phyloP scores from a whole-genome alignment of 1,140 invertebrate species.

The Copidosoma floridanum region DNA sequence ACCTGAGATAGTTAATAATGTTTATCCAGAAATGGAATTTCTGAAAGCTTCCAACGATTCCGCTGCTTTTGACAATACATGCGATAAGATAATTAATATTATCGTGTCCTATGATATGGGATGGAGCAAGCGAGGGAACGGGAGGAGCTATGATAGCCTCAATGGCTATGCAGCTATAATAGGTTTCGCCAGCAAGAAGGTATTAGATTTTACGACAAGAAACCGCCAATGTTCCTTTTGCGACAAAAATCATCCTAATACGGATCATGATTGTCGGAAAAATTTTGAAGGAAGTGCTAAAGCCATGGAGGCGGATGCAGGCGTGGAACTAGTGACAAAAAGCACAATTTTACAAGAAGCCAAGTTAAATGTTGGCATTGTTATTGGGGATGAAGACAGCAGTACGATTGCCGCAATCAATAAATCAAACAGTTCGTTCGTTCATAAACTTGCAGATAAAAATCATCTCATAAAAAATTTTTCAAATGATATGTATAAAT shows the following conservation, averaged over 20 bases:
- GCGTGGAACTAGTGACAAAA: constrained; percentile 1
- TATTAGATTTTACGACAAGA: constrained; percentile 10
- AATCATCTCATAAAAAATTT: too few relatives aligned
- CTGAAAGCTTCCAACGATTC: neutral
- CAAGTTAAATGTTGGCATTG: constrained; percentile 3
- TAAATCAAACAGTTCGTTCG: neutral
- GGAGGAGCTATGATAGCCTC: too few relatives aligned
- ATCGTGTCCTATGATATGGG: too few relatives aligned
- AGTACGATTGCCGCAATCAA: neutral
- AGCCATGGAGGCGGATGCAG: constrained; percentile 14
- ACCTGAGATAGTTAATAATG: neutral
- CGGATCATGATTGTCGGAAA: constrained; percentile 18
- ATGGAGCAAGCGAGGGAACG: too few relatives aligned
- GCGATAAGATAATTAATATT: neutral
- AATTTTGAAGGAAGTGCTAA: constrained; percentile 19
- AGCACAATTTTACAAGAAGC: constrained; percentile 8
- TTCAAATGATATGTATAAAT: neutral
- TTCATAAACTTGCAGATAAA: neutral
- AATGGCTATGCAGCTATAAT: constrained; percentile 20
- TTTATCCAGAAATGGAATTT: neutral
- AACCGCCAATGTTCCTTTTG: constrained; percentile 15
- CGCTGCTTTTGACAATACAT: neutral
- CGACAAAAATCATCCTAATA: constrained; percentile 2
- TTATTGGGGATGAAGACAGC: constrained; percentile 11
- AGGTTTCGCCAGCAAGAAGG: neutral